phyloP scores from a whole-genome alignment of 2,888 invertebrate genomes.

The Trichogramma dendrolimi region DNA sequence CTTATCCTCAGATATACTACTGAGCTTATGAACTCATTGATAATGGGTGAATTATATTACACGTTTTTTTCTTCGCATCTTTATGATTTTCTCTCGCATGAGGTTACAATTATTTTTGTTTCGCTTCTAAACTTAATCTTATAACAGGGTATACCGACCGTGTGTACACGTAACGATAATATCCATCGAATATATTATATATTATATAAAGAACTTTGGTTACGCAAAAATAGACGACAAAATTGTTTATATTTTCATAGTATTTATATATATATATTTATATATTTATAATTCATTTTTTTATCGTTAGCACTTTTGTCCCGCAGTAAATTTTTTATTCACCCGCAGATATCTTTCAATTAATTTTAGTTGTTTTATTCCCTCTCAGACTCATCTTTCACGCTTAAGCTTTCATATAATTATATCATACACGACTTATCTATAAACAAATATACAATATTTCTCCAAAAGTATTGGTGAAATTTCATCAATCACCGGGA shows the following conservation, averaged over 20 bases:
- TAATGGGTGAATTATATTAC: no score
- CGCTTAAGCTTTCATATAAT: slow-evolving; percentile 27
- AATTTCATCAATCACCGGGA: slow-evolving; percentile 9
- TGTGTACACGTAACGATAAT: slow-evolving; percentile 17
- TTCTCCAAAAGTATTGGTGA: slow-evolving; percentile 11
- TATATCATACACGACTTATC: slow-evolving; percentile 24
- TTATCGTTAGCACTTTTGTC: slow-evolving; percentile 35
- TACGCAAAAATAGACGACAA: slow-evolving; percentile 50
- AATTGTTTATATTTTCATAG: slow-evolving; percentile 28
- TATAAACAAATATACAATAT: slow-evolving; percentile 48
- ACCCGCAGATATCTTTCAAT: not conserved
- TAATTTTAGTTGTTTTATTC: slow-evolving; percentile 20
- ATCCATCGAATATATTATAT: slow-evolving; percentile 21
- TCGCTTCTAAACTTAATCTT: slow-evolving; percentile 9
- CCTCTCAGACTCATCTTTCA: slow-evolving; percentile 32
- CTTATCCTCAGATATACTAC: not conserved
- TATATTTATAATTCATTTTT: slow-evolving; percentile 20
- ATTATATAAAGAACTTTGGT: slow-evolving; percentile 45
- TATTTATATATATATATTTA: slow-evolving; percentile 25
- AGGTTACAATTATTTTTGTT: slow-evolving; percentile 3
- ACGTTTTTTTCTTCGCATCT: not conserved
- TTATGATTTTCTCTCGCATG: not conserved
- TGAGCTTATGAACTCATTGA: no score
- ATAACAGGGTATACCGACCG: slow-evolving; percentile 2
- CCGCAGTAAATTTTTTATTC: slow-evolving; percentile 19